Conservation (phyloP, 2,888 invertebrate species). For the Drosophila cyrtoloma region DNA sequence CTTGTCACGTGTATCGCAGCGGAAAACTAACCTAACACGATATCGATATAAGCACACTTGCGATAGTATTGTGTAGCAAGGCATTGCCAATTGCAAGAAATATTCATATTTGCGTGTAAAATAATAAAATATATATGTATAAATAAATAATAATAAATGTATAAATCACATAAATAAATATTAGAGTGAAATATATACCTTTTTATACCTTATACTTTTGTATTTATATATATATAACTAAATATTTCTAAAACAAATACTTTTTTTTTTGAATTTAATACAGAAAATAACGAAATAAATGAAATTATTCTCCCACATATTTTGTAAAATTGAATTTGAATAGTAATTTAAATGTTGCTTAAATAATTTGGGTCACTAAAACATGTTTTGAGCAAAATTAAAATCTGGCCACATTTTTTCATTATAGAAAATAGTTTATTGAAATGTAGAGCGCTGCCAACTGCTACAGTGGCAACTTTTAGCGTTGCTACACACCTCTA, state of each 20-base stretch:
- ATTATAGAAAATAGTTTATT: neutral
- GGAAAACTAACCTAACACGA: neutral
- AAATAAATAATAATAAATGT: neutral
- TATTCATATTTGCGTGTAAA: neutral
- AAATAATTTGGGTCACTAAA: neutral
- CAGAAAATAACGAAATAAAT: too few relatives aligned
- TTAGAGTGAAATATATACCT: neutral
- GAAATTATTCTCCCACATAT: neutral
- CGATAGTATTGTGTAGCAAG: neutral
- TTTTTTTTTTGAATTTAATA: too few relatives aligned
- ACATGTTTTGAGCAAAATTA: neutral
- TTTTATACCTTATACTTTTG: too few relatives aligned
- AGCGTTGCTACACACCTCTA: neutral
- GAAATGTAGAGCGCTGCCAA: neutral
- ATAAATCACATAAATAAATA: neutral
- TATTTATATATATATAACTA: neutral
- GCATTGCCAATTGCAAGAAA: neutral
- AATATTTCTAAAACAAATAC: neutral
- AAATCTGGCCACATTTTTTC: neutral
- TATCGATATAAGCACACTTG: slow-evolving; percentile 1
- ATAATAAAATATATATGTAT: neutral
- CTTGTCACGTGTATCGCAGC: slow-evolving; percentile 2
- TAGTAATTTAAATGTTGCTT: neutral
- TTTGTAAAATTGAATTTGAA: neutral
- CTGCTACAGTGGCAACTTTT: neutral